These are phyloP conservation scores for Sinocyclocheilus grahami DNA, from an alignment of 2,113 vertebrate species.

Conservation along the genomic window DNA sequence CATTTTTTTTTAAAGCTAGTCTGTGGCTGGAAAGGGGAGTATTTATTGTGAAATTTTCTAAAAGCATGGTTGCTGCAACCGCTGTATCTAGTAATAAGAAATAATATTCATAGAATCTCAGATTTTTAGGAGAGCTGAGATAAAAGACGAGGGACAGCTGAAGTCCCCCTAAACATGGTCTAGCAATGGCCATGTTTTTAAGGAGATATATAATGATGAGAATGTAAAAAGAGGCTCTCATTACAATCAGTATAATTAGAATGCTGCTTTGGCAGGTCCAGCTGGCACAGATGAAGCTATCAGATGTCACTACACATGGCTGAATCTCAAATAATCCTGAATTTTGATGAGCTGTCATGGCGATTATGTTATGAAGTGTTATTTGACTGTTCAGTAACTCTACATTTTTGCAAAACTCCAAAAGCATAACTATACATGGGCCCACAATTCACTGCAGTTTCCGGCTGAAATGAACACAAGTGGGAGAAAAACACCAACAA, in stretches of 20 bases:
- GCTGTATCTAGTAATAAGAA: background rate
- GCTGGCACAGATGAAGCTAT: constrained; percentile 19
- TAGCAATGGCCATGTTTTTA: background rate
- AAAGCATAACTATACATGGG: background rate
- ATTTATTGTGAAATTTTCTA: background rate
- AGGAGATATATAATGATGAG: constrained; percentile 4
- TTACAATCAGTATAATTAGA: constrained; percentile 17
- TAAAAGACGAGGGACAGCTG: background rate
- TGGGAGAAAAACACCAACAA: no score
- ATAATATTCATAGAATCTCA: background rate
- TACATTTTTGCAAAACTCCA: background rate
- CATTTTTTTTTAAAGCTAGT: background rate
- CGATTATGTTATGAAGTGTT: background rate
- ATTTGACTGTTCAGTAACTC: background rate
- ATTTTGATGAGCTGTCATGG: background rate
- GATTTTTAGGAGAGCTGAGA: background rate
- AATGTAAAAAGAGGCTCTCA: constrained; percentile 5
- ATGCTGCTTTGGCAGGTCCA: background rate
- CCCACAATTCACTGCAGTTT: background rate
- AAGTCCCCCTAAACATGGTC: background rate
- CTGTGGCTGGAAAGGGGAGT: background rate
- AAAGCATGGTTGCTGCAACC: background rate
- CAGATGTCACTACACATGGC: constrained; percentile 18
- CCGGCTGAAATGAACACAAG: background rate
- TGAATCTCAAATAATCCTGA: constrained; percentile 29